A percentile compares a stretch with the other conserved stretches of the same genome.
Evolutionary conservation across 2,797 vertebrate species (phyloP).

Genomic region (Enteromius treurensis): DNA sequence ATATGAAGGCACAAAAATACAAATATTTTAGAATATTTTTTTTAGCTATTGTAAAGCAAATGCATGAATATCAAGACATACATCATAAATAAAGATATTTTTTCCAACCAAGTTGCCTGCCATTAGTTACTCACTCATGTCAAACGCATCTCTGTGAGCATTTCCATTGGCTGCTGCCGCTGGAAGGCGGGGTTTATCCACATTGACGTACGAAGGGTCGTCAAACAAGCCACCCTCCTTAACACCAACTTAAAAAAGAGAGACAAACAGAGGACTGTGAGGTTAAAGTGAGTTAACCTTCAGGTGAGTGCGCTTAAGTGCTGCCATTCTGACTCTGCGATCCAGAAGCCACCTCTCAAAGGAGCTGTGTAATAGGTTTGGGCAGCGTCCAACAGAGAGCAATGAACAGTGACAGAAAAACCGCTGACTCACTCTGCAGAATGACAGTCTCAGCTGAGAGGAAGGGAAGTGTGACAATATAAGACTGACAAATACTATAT

Average conservation of each 20-base stretch:
- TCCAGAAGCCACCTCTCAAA: slow-evolving; percentile 29
- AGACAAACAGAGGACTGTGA: slow-evolving; percentile 25
- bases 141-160: slow-evolving; percentile 89
- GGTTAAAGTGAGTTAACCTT: slow-evolving; percentile 30
- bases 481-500: slow-evolving; percentile 24
- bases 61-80: background rate
- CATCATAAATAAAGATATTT: background rate
- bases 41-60: background rate
- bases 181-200: slow-evolving; percentile 86
- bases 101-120: background rate
- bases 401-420: slow-evolving; percentile 37
- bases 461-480: background rate
- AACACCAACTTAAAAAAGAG: slow-evolving; percentile 70
- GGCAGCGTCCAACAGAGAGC: slow-evolving; percentile 35
- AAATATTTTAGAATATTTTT: too few relatives aligned
- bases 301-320: slow-evolving; percentile 27
- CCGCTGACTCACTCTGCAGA: slow-evolving; percentile 35
- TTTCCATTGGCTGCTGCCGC: slow-evolving; percentile 81
- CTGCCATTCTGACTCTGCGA: slow-evolving; percentile 21
- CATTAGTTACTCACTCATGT: slow-evolving; percentile 90
- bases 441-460: slow-evolving; percentile 24
- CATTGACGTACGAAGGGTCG: slow-evolving; percentile 95
- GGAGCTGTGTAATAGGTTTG: slow-evolving; percentile 35
- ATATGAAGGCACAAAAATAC: background rate
- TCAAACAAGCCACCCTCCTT: slow-evolving; percentile 87